Evolutionary conservation across 2,888 invertebrate species (phyloP).

Genomic region (Platypus cylindrus): DNA sequence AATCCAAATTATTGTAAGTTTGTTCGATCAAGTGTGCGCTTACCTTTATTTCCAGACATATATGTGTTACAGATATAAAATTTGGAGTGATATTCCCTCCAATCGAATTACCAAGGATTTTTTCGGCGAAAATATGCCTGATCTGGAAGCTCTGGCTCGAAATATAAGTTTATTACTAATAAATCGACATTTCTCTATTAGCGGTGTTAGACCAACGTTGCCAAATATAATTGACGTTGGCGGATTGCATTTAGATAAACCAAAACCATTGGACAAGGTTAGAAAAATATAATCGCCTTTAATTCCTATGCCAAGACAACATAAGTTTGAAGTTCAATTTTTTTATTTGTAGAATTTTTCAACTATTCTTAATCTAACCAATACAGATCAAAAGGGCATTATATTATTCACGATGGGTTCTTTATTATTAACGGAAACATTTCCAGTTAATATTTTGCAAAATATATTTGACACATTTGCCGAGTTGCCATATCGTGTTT

Average conservation of each 20-base stretch:
- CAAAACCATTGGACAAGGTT: slow-evolving; percentile 40
- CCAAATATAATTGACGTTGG: slow-evolving; percentile 45
- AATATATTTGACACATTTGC: slow-evolving; percentile 40
- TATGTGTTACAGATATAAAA: slow-evolving; percentile 15
- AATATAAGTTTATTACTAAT: slow-evolving; percentile 43
- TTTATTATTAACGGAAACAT: slow-evolving; percentile 43
- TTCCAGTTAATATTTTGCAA: slow-evolving; percentile 36
- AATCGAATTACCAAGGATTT: slow-evolving; percentile 39
- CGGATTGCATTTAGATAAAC: slow-evolving; percentile 37
- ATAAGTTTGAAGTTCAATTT: too few relatives aligned
- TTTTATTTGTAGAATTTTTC: too few relatives aligned
- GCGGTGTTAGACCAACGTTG: slow-evolving; percentile 41
- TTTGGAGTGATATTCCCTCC: slow-evolving; percentile 10
- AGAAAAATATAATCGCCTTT: slow-evolving; percentile 12
- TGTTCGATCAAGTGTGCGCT: too few relatives aligned
- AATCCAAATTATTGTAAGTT: slow-evolving; percentile 8
- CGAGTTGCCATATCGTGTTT: slow-evolving; percentile 40
- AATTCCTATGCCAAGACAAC: too few relatives aligned
- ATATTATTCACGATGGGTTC: slow-evolving; percentile 49
- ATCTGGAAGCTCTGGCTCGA: slow-evolving; percentile 35
- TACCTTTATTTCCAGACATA: too few relatives aligned
- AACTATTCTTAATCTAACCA: too few relatives aligned
- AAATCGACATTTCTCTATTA: slow-evolving; percentile 45
- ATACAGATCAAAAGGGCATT: slow-evolving; percentile 27
- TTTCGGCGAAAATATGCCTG: slow-evolving; percentile 38